Base-by-base conservation (phyloP, 2,888 invertebrate species). In the Nesidiocoris tenuis region DNA sequence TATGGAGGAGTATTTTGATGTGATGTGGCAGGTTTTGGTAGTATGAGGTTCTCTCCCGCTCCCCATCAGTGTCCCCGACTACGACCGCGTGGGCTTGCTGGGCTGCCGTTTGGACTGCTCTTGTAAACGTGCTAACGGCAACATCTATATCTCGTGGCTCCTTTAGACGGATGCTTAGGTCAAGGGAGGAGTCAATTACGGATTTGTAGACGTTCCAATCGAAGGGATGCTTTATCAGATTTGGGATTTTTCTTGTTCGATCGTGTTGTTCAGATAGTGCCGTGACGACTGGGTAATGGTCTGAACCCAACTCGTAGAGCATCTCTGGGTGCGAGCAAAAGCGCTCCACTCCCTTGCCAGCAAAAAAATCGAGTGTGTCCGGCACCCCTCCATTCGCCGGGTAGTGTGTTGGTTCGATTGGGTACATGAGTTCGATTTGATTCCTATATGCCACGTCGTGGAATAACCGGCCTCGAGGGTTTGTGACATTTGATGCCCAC, bases 371-470 rank as follows among this genome's bases (percentile, higher is more conserved):
- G 2, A 63, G 54, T 25, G 54, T 61, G 39, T 72, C 63, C 22
- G 56, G 64, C 17, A 55, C n/a, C 2, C 12, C 25, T 18, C n/a
- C 74, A 2, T 18, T 23, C 1, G 56, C 24, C 7, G 75, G 75
- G 18, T 66, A 59, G 22, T 72, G 64, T 12, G 61, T 78, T 2
- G 77, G 77, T 19, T 55, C 77, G 17, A 64, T 68, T 19, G 74
- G 55, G 3, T 54, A 25, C 16, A 74, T 74, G n/a, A 64, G 66
- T 12, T 61, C 18, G 16, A 66, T 70, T 16, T 55, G 77, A 22
- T 64, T 63, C 24, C 64, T 54, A 17, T 77, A 74, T 61, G 61
- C 71, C 17, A 61, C 71, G 21, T 71, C 61, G 16, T 21, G 71
- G 5, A 71, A 39, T 17, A 71, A 61, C 19, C 25, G 22, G 0